Base-by-base conservation (phyloP, 1,140 invertebrate genomes). In the Drosophila sturtevanti region DNA sequence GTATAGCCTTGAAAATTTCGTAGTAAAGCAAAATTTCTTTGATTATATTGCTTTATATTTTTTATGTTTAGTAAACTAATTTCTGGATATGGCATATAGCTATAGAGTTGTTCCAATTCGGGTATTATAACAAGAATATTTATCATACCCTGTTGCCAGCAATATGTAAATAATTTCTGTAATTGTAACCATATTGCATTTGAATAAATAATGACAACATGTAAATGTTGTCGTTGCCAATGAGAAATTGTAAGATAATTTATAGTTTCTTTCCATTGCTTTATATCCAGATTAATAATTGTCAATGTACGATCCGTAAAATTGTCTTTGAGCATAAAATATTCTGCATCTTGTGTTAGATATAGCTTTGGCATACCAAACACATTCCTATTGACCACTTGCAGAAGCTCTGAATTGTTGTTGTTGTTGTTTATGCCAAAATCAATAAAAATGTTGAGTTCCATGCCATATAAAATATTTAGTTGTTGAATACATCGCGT, bases 141-240 rank as follows among this genome's bases (percentile, higher is more conserved):
- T 1, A 81, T 38, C 44, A 85, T 78, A 5, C 81, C 81, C 51
- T 81, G 69, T 5, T 34, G 52, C 52, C 79, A 85, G n/a, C 67
- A 77, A 27, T 55, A 34, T 2, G n/a, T 7, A 24, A 86, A 85
- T 22, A 85, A 54, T 35, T 55, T 11, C 14, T 35, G 14, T 0
- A 64, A 9, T 31, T 21, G 38, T 4, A 4, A 24, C 16, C 2
- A 21, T 7, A 48, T 67, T 5, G 70, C 60, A 11, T 31, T 21
- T 2, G 62, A 27, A 27, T 72, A 86, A 11, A 67, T 37, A 35
- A 85, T 75, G 18, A 85, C n/a, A 24, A 86, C 81, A 1, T 69
- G 67, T 1, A 86, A 74, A 16, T 86, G 70, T 21, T 85, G 77
- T 2, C 63, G 65, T 4, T 72, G 68, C 81, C 77, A 86, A 12